phyloP scores from a whole-genome alignment of 2,888 invertebrate genomes.

The Thumatha senex region DNA sequence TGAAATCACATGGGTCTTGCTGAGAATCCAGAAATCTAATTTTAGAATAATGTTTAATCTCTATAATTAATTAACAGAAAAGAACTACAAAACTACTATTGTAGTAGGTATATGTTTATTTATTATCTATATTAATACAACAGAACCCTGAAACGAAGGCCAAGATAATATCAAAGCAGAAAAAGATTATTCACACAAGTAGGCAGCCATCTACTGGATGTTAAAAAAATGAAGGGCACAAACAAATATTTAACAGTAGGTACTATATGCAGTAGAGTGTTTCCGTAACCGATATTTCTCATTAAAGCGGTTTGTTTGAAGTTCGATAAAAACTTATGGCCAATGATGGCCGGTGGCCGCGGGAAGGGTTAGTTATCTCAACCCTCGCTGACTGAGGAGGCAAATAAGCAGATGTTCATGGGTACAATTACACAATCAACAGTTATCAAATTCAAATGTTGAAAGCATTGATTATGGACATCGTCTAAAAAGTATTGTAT shows the following conservation, averaged over 20 bases:
- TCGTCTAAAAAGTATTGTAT: constrained; percentile 21
- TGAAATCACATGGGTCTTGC: no score
- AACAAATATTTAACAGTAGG: constrained; percentile 71
- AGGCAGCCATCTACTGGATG: constrained; percentile 18
- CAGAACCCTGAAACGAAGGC: constrained; percentile 34
- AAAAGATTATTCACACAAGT: constrained; percentile 32
- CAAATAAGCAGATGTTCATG: constrained; percentile 76
- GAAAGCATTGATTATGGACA: constrained; percentile 50
- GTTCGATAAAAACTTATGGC: constrained; percentile 72
- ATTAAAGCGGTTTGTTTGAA: constrained; percentile 72
- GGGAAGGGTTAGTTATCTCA: constrained; percentile 66
- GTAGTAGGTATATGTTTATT: no score
- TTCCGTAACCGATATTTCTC: constrained; percentile 82
- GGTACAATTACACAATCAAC: constrained; percentile 79
- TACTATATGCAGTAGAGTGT: constrained; percentile 70
- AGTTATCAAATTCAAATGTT: constrained; percentile 74
- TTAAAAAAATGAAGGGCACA: constrained; percentile 42
- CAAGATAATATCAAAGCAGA: constrained; percentile 32
- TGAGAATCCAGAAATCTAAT: no score
- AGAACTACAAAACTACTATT: constrained; percentile 2
- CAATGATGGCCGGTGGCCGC: constrained; percentile 67
- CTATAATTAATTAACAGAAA: background rate
- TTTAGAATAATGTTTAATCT: no score
- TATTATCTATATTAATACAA: constrained; percentile 27
- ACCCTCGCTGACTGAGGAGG: constrained; percentile 53